Base-by-base conservation (phyloP, 1,140 invertebrate species). In the Leucophenga varia region DNA sequence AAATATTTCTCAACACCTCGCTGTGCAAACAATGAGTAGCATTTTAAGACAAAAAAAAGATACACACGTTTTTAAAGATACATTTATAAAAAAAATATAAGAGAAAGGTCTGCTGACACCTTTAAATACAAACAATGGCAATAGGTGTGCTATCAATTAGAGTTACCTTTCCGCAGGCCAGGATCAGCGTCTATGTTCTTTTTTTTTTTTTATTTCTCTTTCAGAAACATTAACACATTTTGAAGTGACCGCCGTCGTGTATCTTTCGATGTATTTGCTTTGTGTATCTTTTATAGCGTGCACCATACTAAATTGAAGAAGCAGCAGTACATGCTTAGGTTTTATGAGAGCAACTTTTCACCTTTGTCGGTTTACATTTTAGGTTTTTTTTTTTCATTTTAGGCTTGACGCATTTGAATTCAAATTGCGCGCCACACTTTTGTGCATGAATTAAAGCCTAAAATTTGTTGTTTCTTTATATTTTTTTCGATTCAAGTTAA, bases 371-470 rank as follows among this genome's bases (percentile, higher is more conserved):
- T n/a, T 25, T 28, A 16, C 20, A 28, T 17, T 47, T 16, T 39
- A 32, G 36, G 17, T 47, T 31, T 40, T 13, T 21, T 14, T 44
- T 20, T 47, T 32, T 32, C n/a, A 36, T 47, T 43, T 16, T 28
- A 17, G 19, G 43, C 10, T n/a, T 52, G 57, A 49, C n/a, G n/a
- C n/a, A n/a, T n/a, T n/a, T n/a, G n/a, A n/a, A n/a, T n/a, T n/a
- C n/a, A n/a, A n/a, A n/a, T n/a, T n/a, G n/a, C n/a, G n/a, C n/a
- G n/a, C n/a, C n/a, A n/a, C n/a, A n/a, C n/a, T 12, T 32, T 19
- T 42, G 47, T 31, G 63, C 63, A 67, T 67, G 68, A 67, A 67
- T 67, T 68, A 67, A 67, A 67, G 57, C 55, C 56, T 59, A 67
- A 54, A 42, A 54, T 50, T 54, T 41, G 41, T 44, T 45, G 44